Evolutionary conservation across 1,140 invertebrate species (phyloP).

Genomic region (Probaryconus sp.): DNA sequence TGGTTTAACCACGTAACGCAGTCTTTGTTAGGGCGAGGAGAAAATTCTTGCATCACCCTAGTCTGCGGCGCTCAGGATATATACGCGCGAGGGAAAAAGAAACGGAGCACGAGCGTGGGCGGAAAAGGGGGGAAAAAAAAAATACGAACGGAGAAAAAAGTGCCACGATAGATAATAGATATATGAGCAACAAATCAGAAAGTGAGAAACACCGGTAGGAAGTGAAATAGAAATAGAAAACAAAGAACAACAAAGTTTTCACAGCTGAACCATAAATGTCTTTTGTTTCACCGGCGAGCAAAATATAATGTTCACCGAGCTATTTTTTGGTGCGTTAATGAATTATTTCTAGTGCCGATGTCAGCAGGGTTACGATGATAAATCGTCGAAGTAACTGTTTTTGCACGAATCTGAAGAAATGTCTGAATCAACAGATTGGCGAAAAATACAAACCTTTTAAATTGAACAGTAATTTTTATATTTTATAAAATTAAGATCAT

Average conservation of each 20-base stretch:
- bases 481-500: no score
- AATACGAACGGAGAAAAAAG: constrained; percentile 21
- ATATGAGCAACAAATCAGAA: constrained; percentile 53
- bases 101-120: constrained; percentile 15
- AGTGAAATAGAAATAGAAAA: constrained; percentile 24
- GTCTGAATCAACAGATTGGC: no score
- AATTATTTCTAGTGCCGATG: no score
- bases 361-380: constrained; percentile 1
- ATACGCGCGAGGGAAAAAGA: background rate
- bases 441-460: no score
- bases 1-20: constrained; percentile 29
- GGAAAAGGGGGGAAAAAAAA: constrained; percentile 30
- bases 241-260: constrained; percentile 35
- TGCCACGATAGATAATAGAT: constrained; percentile 38
- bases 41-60: constrained; percentile 40
- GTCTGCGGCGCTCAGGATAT: constrained; percentile 3
- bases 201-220: constrained; percentile 13
- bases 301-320: constrained; percentile 44
- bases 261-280: constrained; percentile 30
- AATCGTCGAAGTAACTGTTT: no score
- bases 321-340: constrained; percentile 32
- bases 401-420: no score
- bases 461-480: no score
- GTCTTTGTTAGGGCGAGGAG: constrained; percentile 21
- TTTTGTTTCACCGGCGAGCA: constrained; percentile 29